Percentiles rank a stretch among this genome's conserved stretches.
phyloP scores from a whole-genome alignment of 2,888 invertebrate species.

The Agrotis puta region DNA sequence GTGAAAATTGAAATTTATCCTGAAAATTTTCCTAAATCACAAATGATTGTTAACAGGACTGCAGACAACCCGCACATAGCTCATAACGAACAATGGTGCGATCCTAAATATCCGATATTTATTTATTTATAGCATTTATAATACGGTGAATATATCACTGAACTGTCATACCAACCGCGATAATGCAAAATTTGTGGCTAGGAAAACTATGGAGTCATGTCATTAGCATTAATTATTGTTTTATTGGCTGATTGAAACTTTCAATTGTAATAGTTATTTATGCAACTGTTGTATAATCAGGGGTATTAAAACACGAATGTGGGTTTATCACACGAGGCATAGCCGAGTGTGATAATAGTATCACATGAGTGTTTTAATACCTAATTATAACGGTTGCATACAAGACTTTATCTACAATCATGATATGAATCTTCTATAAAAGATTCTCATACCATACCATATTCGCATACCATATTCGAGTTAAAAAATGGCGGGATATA shows the following conservation, averaged over 20 bases:
- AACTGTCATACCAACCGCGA: constrained; percentile 89
- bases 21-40: constrained; percentile 63
- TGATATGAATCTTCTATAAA: no score
- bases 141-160: constrained; percentile 90
- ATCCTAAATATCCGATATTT: constrained; percentile 89
- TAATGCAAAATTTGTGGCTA: constrained; percentile 88
- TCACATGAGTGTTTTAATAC: no score
- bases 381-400: no score
- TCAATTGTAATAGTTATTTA: no score
- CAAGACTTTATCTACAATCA: no score
- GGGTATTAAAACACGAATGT: no score
- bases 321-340: no score
- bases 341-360: no score
- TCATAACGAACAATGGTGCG: constrained; percentile 85
- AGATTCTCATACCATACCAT: no score
- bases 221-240: constrained; percentile 32
- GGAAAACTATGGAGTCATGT: constrained; percentile 72
- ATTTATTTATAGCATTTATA: constrained; percentile 91
- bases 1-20: constrained; percentile 35
- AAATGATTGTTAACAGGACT: constrained; percentile 69
- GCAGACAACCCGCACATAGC: constrained; percentile 80
- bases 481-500: no score
- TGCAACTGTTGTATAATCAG: no score
- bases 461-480: no score
- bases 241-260: constrained; percentile 8